Conservation (phyloP, 2,113 vertebrate species). For the Crypturellus undulatus region DNA sequence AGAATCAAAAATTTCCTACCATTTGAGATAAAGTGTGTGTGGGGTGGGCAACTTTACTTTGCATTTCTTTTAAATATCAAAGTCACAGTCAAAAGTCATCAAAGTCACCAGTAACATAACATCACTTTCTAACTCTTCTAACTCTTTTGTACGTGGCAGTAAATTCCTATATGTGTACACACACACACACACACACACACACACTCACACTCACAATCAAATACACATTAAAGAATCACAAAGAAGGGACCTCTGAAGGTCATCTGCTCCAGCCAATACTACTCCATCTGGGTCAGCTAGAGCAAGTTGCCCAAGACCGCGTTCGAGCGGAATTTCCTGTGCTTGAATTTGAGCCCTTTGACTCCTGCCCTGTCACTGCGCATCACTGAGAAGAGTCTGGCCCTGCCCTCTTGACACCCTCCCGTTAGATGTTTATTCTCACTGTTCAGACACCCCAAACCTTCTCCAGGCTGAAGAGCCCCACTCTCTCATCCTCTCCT, state of each 20-base stretch:
- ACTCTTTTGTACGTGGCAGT: fast-evolving
- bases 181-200: too few species aligned
- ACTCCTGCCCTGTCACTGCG: not conserved
- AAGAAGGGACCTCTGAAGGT: not conserved
- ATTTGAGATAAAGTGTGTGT: fast-evolving
- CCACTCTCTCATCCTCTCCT: not conserved
- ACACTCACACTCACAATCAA: not conserved
- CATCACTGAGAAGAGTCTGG: not conserved
- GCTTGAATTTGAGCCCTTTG: not conserved
- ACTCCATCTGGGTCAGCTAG: not conserved
- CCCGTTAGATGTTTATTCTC: not conserved
- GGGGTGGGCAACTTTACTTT: not conserved
- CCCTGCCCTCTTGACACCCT: not conserved
- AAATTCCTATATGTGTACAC: fast-evolving
- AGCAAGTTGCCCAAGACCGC: not conserved
- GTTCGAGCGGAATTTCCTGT: not conserved
- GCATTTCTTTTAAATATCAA: not conserved
- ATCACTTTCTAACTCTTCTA: not conserved
- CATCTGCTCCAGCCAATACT: too few species aligned
- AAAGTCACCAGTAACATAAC: not conserved
- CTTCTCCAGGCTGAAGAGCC: not conserved
- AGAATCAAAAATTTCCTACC: not conserved
- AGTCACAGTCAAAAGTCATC: not conserved
- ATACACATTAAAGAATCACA: not conserved
- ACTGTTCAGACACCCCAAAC: not conserved